A percentile compares a stretch with the other conserved stretches of the same genome.
Conservation (phyloP, 2,888 invertebrate genomes). For the Thumatha senex region DNA sequence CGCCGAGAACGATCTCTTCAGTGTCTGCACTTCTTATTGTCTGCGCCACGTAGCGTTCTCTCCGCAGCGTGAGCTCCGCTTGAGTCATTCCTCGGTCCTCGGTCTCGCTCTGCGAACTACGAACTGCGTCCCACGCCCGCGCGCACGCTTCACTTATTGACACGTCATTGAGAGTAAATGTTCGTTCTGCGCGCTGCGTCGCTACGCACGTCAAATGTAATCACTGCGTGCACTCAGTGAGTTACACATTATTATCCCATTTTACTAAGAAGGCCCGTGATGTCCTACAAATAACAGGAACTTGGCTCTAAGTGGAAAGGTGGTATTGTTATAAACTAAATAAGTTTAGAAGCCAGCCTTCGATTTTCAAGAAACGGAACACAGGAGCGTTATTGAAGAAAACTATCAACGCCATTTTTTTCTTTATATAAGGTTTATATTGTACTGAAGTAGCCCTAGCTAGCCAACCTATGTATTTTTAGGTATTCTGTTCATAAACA, state of each 20-base stretch:
- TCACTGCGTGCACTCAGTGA: slow-evolving; percentile 83
- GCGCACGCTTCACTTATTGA: slow-evolving; percentile 72
- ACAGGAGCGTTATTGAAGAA: slow-evolving; percentile 3
- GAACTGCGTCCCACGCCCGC: slow-evolving; percentile 72
- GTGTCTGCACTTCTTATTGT: slow-evolving; percentile 83
- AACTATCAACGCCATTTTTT: not conserved
- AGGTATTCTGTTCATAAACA: slow-evolving; percentile 24
- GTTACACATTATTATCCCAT: slow-evolving; percentile 79
- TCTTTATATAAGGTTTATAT: slow-evolving; percentile 3
- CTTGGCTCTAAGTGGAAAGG: slow-evolving; percentile 28
- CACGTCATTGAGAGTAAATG: slow-evolving; percentile 74
- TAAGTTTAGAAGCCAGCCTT: slow-evolving; percentile 14
- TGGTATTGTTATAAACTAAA: slow-evolving; percentile 26
- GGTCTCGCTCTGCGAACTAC: slow-evolving; percentile 71
- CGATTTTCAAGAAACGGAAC: slow-evolving; percentile 8
- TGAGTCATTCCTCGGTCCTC: slow-evolving; percentile 76
- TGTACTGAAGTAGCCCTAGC: slow-evolving; percentile 1
- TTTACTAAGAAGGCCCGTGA: slow-evolving; percentile 58
- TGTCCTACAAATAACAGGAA: slow-evolving; percentile 19
- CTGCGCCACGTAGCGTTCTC: slow-evolving; percentile 83
- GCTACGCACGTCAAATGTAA: slow-evolving; percentile 70
- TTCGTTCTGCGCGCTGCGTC: slow-evolving; percentile 73
- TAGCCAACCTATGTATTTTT: not conserved
- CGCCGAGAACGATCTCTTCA: slow-evolving; percentile 81
- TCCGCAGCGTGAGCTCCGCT: slow-evolving; percentile 77